Evolutionary conservation across 1,140 invertebrate species (phyloP), one percentile per base, ranked within the genome.

Genomic region (Nephotettix cincticeps): DNA sequence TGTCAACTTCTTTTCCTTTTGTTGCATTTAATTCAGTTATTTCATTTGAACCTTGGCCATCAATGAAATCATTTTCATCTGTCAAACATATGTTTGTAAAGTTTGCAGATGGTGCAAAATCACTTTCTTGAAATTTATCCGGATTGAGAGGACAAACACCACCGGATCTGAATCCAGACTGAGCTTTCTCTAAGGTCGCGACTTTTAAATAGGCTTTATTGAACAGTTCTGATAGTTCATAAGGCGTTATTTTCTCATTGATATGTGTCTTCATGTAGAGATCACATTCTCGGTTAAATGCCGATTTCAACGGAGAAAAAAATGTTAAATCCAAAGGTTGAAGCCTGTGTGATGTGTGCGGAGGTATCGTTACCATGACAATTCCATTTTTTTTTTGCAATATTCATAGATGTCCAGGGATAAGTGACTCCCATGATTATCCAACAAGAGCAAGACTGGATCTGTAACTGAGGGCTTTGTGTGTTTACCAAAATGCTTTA

Each of bases 201-300:
- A 61, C 27, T 28, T n/a, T 65, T 25, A 36, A 2, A 25, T 65
- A 65, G n/a, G 63, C 63, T 36, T 65, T 25, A 36, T 36, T 65
- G 25, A 61, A 61, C 6, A 61, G 9, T 9, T 13, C 13, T 27
- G 23, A 21, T 11, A 27, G 13, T 4, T 65, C 63, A 36, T 65
- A 65, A 32, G 19, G 14, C 17, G 63, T 36, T 4, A 65, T 65
- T 40, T 65, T 65, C 23, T 40, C 14, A 25, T 19, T 17, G 2
- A 9, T 2, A 9, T 32, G 2, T 19, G 63, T 2, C 19, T 25
- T 65, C 23, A 65, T 19, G 21, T 23, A 43, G 6, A 13, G 17
- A 19, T 65, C 63, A 40, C 78, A 80, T 72, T 81, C 78, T 71
- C 77, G 75, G 71, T 79, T 78, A 68, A 80, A 84, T 25, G 78